phyloP scores from a whole-genome alignment of 2,113 vertebrate species.

The Poecile atricapillus region DNA sequence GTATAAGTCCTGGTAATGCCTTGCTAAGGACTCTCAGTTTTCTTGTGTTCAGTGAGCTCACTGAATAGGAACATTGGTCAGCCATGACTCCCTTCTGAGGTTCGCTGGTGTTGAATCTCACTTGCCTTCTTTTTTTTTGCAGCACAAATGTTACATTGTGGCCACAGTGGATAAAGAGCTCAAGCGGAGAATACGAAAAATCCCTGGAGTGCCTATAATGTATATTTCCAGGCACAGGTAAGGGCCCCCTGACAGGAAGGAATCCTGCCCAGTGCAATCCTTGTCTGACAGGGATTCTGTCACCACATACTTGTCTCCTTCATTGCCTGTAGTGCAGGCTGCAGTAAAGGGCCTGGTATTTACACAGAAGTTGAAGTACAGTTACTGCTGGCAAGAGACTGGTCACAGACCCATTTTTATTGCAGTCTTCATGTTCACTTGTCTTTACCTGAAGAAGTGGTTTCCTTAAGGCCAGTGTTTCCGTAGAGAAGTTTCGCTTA shows the following conservation, averaged over 20 bases:
- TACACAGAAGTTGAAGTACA: background rate
- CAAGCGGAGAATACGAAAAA: slow-evolving; percentile 93
- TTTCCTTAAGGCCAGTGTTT: background rate
- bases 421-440: background rate
- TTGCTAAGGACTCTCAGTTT: background rate
- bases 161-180: slow-evolving; percentile 97
- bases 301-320: background rate
- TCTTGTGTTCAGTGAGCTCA: background rate
- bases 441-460: background rate
- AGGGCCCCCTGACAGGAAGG: slow-evolving; percentile 8
- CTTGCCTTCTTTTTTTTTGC: background rate
- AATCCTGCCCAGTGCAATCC: background rate
- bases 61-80: background rate
- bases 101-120: background rate
- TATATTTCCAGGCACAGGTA: slow-evolving; percentile 98
- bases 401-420: background rate
- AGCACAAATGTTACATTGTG: slow-evolving; percentile 99
- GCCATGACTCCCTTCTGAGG: background rate
- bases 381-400: background rate
- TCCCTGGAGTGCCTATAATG: slow-evolving; percentile 98
- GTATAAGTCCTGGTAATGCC: background rate
- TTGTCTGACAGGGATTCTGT: background rate
- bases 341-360: background rate
- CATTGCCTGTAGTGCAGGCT: background rate
- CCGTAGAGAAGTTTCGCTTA: background rate